These are phyloP conservation scores for Eutolmus rufibarbis DNA, from an alignment of 2,888 invertebrate genomes.

Conservation along the genomic window DNA sequence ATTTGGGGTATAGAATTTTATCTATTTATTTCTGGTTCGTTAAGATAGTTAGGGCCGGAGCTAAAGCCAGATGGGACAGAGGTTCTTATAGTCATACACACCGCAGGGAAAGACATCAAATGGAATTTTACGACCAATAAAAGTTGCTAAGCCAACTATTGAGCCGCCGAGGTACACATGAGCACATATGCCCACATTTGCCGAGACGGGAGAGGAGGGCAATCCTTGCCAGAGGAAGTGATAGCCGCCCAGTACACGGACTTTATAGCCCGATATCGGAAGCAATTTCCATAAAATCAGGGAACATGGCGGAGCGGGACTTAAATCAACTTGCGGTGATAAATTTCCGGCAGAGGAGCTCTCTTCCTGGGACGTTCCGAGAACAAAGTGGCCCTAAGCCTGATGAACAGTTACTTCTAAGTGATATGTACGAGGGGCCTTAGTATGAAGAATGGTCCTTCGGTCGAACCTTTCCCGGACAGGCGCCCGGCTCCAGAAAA, in stretches of 20 bases:
- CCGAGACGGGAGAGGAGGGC: not conserved
- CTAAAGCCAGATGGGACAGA: not conserved
- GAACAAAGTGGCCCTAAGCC: not conserved
- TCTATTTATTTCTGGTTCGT: not conserved
- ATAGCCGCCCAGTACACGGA: not conserved
- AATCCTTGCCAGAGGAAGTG: not conserved
- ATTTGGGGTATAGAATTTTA: not conserved
- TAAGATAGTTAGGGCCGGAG: not conserved
- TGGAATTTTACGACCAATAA: not conserved
- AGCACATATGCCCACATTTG: not conserved
- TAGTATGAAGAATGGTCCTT: not conserved
- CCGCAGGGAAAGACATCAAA: not conserved
- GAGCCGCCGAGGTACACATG: not conserved
- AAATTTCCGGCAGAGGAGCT: not conserved
- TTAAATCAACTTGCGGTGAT: not conserved
- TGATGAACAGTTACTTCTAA: not conserved
- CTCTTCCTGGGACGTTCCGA: not conserved
- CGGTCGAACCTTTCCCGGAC: not conserved
- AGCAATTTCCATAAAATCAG: not conserved
- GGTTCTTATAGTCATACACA: not conserved
- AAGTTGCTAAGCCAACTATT: not conserved
- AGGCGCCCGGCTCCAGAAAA: not conserved
- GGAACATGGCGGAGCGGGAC: not conserved
- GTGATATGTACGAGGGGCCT: not conserved
- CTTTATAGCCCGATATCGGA: not conserved